These are phyloP conservation scores for Noctua janthe DNA, from an alignment of 2,888 invertebrate species.

Conservation along the genomic window DNA sequence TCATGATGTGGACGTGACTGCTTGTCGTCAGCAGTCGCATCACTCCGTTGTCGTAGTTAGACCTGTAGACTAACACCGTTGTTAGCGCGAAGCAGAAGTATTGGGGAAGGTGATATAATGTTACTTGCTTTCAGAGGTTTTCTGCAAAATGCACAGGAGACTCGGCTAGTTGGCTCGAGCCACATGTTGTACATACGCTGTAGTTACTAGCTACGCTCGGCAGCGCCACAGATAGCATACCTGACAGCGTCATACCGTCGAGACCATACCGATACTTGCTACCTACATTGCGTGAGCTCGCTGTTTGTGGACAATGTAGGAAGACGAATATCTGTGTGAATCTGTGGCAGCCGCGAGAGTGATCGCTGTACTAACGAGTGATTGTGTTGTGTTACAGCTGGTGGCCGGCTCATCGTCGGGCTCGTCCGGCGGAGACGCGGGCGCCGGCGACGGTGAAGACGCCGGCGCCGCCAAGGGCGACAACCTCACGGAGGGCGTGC, in stretches of 20 bases:
- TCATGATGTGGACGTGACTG: background rate
- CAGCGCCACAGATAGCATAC: background rate
- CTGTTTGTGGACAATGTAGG: background rate
- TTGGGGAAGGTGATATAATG: conserved; percentile 27
- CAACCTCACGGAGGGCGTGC: conserved; percentile 95
- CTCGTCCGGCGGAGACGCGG: conserved; percentile 88
- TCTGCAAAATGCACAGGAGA: conserved; percentile 2
- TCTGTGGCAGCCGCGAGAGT: conserved; percentile 5
- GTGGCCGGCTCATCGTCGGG: conserved; percentile 93
- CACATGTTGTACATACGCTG: conserved; percentile 5
- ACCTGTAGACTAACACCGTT: conserved; percentile 32
- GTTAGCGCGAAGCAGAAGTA: conserved; percentile 4
- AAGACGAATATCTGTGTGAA: background rate
- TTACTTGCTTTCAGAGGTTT: conserved; percentile 28
- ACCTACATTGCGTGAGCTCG: background rate
- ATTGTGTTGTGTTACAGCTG: conserved; percentile 89
- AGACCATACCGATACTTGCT: background rate
- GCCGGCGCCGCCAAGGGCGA: conserved; percentile 91
- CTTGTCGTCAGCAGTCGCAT: background rate
- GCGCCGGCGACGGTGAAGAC: conserved; percentile 87
- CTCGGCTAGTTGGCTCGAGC: background rate
- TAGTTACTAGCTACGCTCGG: background rate
- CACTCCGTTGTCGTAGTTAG: conserved; percentile 34
- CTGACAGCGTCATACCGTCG: background rate
- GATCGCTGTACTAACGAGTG: background rate